phyloP scores from a whole-genome alignment of 2,888 invertebrate genomes.

The Phortica magna region DNA sequence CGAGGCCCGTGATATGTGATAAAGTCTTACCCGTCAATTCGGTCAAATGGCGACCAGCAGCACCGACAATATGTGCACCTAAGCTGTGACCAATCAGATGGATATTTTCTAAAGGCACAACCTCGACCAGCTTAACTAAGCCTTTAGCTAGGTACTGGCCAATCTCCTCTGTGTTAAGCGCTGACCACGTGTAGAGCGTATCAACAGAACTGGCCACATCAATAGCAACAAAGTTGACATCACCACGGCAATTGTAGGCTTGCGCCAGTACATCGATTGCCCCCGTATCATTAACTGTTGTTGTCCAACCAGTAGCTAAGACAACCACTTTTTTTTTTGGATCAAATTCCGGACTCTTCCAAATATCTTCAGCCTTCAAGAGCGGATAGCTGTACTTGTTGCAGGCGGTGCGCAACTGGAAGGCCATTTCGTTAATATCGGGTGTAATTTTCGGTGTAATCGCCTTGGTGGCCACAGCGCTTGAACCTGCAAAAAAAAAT shows the following conservation, averaged over 20 bases:
- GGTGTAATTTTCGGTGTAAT: constrained; percentile 68
- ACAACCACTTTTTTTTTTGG: constrained; percentile 69
- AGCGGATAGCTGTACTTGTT: constrained; percentile 68
- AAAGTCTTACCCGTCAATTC: constrained; percentile 62
- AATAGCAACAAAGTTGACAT: constrained; percentile 75
- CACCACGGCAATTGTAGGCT: constrained; percentile 74
- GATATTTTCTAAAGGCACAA: constrained; percentile 67
- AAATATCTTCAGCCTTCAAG: constrained; percentile 66
- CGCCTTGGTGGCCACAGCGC: constrained; percentile 65
- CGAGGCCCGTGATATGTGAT: constrained; percentile 75
- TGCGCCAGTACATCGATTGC: constrained; percentile 66
- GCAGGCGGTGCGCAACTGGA: constrained; percentile 70
- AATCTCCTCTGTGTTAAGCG: constrained; percentile 75
- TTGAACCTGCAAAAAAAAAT: constrained; percentile 63
- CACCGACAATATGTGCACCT: constrained; percentile 76
- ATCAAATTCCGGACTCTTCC: constrained; percentile 73
- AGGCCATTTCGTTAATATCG: constrained; percentile 70
- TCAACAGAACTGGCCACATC: constrained; percentile 74
- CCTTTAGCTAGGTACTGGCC: constrained; percentile 70
- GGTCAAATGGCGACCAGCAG: constrained; percentile 71
- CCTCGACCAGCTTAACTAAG: constrained; percentile 64
- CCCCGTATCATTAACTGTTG: constrained; percentile 69
- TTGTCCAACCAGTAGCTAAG: constrained; percentile 76
- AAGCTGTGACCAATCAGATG: constrained; percentile 77
- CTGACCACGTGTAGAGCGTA: constrained; percentile 76